These are phyloP conservation scores for Drosophila sechellia DNA, from an alignment of 1,140 invertebrate genomes.

Conservation along the genomic window DNA sequence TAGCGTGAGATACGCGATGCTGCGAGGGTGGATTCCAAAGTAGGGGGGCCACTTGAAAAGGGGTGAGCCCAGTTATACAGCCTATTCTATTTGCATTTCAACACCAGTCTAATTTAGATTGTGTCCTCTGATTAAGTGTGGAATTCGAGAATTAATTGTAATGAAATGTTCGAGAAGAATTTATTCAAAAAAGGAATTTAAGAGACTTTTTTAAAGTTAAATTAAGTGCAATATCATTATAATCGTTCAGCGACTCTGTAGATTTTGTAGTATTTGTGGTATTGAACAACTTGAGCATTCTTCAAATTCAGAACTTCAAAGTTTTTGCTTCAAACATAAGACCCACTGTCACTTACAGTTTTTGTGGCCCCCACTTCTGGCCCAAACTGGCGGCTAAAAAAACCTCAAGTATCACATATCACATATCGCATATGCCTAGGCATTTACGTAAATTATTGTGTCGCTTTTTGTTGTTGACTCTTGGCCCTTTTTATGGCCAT, in stretches of 20 bases:
- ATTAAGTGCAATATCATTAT: too few species aligned
- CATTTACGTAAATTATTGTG: conserved; percentile 74
- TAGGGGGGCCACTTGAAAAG: neutral
- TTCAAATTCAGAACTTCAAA: conserved; percentile 4
- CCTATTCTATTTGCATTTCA: neutral
- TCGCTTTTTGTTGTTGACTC: conserved; percentile 48
- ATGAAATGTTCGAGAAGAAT: too few species aligned
- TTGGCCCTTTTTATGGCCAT: conserved; percentile 69
- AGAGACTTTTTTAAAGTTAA: too few species aligned
- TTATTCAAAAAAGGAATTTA: too few species aligned
- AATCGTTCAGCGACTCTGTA: too few species aligned
- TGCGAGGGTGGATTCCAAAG: conserved; percentile 50
- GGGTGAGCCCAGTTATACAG: neutral
- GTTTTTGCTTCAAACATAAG: neutral
- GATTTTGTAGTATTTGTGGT: too few species aligned
- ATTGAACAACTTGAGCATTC: conserved; percentile 1
- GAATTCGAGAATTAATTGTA: too few species aligned
- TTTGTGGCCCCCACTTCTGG: conserved; percentile 13
- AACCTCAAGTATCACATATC: conserved; percentile 44
- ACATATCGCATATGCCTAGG: conserved; percentile 61
- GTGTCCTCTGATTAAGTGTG: neutral
- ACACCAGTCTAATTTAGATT: neutral
- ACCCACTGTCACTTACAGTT: conserved; percentile 18
- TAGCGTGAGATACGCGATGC: conserved; percentile 54
- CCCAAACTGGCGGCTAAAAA: conserved; percentile 8